Conservation (phyloP, 2,888 invertebrate genomes). For the Agrilus cyanescens region DNA sequence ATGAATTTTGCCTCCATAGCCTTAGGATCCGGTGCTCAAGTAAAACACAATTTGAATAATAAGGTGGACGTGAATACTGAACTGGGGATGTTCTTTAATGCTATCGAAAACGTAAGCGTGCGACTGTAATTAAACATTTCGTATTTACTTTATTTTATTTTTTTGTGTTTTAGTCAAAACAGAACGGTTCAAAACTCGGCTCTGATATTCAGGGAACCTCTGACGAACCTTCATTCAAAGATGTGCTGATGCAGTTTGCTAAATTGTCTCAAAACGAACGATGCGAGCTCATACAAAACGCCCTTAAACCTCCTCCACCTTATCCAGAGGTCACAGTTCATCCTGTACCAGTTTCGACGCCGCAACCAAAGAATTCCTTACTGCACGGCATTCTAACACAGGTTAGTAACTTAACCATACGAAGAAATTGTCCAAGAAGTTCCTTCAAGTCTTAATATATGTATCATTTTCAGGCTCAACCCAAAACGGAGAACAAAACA, state of each 20-base stretch:
- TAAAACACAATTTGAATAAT: slow-evolving; percentile 25
- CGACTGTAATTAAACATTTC: too few relatives aligned
- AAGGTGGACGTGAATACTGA: slow-evolving; percentile 27
- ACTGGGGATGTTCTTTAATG: slow-evolving; percentile 26
- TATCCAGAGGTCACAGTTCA: slow-evolving; percentile 72
- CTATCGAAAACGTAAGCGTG: slow-evolving; percentile 30
- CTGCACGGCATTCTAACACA: slow-evolving; percentile 70
- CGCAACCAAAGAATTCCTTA: slow-evolving; percentile 49
- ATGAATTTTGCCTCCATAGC: slow-evolving; percentile 34
- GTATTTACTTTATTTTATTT: background rate
- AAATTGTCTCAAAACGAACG: slow-evolving; percentile 44
- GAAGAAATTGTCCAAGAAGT: too few relatives aligned
- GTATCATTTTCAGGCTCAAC: slow-evolving; percentile 25
- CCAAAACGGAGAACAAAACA: slow-evolving; percentile 35
- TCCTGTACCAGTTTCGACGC: slow-evolving; percentile 43
- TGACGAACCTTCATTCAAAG: slow-evolving; percentile 48
- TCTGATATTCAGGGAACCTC: slow-evolving; percentile 35
- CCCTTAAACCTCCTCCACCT: slow-evolving; percentile 46
- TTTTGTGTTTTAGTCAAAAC: slow-evolving; percentile 21
- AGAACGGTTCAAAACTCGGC: slow-evolving; percentile 38
- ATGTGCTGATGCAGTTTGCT: slow-evolving; percentile 65
- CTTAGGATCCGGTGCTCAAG: slow-evolving; percentile 36
- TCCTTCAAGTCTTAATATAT: too few relatives aligned
- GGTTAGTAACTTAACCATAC: slow-evolving; percentile 30
- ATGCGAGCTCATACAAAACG: slow-evolving; percentile 29